Percentiles rank a stretch among this genome's conserved stretches.
Conservation (phyloP, 2,888 invertebrate species). For the Tipula lateralis region DNA sequence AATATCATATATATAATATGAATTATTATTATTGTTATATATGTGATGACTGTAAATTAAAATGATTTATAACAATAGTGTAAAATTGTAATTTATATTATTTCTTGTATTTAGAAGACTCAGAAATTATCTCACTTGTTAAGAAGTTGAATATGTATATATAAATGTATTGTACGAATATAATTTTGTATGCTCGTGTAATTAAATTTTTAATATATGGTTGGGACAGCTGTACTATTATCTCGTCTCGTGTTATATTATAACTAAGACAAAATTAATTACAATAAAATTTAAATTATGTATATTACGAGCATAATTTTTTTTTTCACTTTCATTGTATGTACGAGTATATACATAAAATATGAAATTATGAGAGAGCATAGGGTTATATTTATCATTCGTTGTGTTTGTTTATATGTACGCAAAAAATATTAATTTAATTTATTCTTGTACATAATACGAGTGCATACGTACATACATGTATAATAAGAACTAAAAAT, state of each 20-base stretch:
- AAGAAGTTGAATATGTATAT: neutral
- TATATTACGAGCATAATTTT: neutral
- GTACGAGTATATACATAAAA: neutral
- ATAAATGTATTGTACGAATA: neutral
- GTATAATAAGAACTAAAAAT: neutral
- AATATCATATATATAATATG: neutral
- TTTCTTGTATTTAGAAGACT: neutral
- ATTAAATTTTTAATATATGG: constrained; percentile 5
- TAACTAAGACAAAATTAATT: neutral
- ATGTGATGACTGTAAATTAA: constrained; percentile 20
- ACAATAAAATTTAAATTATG: constrained; percentile 9
- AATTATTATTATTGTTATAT: constrained; percentile 20
- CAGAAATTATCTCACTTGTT: neutral
- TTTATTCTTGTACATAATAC: neutral
- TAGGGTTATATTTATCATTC: neutral
- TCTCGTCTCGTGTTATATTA: neutral
- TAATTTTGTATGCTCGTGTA: constrained; percentile 2
- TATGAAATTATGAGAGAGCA: neutral
- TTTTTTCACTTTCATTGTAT: neutral
- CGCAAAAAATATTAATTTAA: neutral
- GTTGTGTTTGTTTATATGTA: neutral
- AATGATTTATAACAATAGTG: constrained; percentile 24
- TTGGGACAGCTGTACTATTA: constrained; percentile 19
- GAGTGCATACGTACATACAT: too few relatives aligned
- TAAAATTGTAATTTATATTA: neutral